A percentile compares a stretch with the other conserved stretches of the same genome.
phyloP scores from a whole-genome alignment of 2,888 invertebrate genomes.

The Melinopterus prodromus region DNA sequence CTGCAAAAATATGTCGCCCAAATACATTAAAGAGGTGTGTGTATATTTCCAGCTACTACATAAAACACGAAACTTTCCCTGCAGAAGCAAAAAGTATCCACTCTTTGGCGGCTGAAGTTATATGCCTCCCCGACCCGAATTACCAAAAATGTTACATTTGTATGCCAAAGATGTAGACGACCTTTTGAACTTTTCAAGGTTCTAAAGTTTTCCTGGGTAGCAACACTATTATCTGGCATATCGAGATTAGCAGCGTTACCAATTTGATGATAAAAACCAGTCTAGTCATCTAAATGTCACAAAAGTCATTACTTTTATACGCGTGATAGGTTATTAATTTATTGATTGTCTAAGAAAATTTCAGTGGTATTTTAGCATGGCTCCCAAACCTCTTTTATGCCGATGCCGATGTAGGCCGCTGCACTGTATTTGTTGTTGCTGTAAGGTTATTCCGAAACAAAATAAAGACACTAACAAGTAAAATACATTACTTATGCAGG shows the following conservation, averaged over 20 bases:
- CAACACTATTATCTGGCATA: too few species aligned
- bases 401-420: not conserved
- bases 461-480: not conserved
- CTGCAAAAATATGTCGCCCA: not conserved
- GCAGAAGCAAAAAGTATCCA: not conserved
- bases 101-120: not conserved
- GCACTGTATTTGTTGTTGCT: not conserved
- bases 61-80: not conserved
- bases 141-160: constrained; percentile 4
- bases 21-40: not conserved
- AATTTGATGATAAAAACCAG: too few species aligned
- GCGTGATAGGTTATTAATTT: too few species aligned
- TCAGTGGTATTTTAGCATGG: too few species aligned
- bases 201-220: too few species aligned
- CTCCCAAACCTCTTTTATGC: not conserved
- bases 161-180: not conserved
- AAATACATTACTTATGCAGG: not conserved
- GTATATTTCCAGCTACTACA: not conserved
- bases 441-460: not conserved
- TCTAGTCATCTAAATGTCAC: too few species aligned
- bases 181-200: not conserved
- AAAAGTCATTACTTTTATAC: too few species aligned
- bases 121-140: not conserved
- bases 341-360: too few species aligned
- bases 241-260: too few species aligned